Evolutionary conservation across 2,113 vertebrate species (phyloP), one percentile per base, ranked within the genome.

Genomic region (Columba janthina): DNA sequence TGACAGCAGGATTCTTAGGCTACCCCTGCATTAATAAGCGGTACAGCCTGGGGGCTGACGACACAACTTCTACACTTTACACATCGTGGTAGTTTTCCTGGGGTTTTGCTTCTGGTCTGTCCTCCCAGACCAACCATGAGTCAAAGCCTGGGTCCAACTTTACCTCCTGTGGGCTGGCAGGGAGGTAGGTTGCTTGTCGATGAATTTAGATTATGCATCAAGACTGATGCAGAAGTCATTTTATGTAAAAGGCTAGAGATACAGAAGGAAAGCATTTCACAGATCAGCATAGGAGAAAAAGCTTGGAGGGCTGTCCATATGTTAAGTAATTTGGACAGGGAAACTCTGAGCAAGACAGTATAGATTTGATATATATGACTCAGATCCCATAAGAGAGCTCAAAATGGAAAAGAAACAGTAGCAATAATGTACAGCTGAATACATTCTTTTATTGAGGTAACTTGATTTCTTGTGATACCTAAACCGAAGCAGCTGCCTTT

Each of bases 11-110:
- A 31, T 54, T 53, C 15, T 83, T 15, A 11, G 61, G 38, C 65
- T 73, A 58, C 31, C 31, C 7, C n/a, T 9, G 0, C 5, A 0
- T 28, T 14, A 18, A 11, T 32, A 18, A 28, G 40, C 3, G 4
- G 20, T 14, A 2, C 5, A 8, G 67, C 58, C 67, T 17, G 2
- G 5, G 48, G 11, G 19, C 40, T 54, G 62, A 12, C 62, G 48
- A 8, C 8, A 4, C 8, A 28, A 16, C 21, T 48, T 36, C 28
- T 53, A 16, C 0, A 0, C 40, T 0, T 0, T n/a, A 26, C 0
- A 1, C 3, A 1, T 26, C 1, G 3, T 32, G 62, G 34, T 25
- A 25, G 9, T n/a, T 42, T 51, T 40, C 32, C 40, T 66, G 40
- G 70, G 20, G 12, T 54, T 46, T 65, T 76, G 42, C 10, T 51